Conservation (phyloP, 2,113 vertebrate genomes). For the Ivindomyrus marchei region DNA sequence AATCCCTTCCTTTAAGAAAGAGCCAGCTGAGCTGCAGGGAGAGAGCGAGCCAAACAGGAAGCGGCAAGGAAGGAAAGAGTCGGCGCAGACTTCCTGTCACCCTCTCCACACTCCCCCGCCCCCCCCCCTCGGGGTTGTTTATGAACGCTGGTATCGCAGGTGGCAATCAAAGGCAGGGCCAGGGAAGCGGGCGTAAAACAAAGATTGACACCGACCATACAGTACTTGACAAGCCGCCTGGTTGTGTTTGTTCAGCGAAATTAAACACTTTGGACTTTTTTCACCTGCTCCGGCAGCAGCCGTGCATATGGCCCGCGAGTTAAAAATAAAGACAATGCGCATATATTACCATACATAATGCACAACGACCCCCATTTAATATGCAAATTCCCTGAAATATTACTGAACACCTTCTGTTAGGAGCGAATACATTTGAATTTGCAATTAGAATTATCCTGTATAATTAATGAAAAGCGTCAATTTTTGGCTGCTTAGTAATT, state of each 20-base stretch:
- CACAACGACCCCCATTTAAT: constrained; percentile 82
- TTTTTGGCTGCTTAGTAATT: constrained; percentile 90
- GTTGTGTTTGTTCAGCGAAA: constrained; percentile 57
- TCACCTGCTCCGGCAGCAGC: constrained; percentile 70
- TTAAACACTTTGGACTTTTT: constrained; percentile 62
- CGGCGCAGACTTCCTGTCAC: constrained; percentile 33
- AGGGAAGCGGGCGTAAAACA: constrained; percentile 25
- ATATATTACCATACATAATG: constrained; percentile 94
- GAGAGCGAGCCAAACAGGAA: neutral
- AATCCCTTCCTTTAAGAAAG: neutral
- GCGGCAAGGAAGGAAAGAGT: neutral
- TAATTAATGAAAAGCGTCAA: constrained; percentile 97
- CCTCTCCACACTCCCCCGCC: neutral
- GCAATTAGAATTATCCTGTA: constrained; percentile 96
- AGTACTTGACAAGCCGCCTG: constrained; percentile 48
- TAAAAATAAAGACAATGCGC: constrained; percentile 90
- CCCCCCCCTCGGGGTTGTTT: constrained; percentile 29
- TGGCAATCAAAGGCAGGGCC: constrained; percentile 51
- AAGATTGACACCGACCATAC: constrained; percentile 45
- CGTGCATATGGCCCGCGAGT: constrained; percentile 77
- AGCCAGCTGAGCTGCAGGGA: neutral
- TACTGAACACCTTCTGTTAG: constrained; percentile 95
- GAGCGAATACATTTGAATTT: constrained; percentile 92
- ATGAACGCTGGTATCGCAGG: constrained; percentile 27
- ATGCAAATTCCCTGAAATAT: constrained; percentile 93